Conservation (phyloP, 2,888 invertebrate species). For the Mantis religiosa region DNA sequence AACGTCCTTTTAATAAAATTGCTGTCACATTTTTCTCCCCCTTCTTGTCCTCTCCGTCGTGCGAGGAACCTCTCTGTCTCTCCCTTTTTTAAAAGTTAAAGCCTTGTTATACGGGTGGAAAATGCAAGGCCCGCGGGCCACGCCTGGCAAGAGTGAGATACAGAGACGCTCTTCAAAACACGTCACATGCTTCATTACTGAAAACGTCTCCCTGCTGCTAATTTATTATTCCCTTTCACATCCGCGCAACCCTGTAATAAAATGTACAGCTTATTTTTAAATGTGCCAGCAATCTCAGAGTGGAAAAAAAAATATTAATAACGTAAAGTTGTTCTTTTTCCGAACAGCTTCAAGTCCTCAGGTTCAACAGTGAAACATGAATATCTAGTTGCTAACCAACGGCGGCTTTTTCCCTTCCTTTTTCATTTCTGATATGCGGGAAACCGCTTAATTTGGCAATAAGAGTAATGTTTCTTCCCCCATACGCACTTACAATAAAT, state of each 20-base stretch:
- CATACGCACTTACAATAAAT: too few relatives aligned
- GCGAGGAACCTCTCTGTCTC: neutral
- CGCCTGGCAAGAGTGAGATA: neutral
- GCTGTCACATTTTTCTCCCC: constrained; percentile 13
- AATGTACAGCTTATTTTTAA: neutral
- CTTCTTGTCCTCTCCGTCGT: neutral
- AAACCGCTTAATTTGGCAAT: too few relatives aligned
- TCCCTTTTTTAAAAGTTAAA: constrained; percentile 6
- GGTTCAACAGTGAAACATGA: too few relatives aligned
- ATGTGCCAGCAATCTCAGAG: neutral
- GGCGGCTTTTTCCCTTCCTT: too few relatives aligned
- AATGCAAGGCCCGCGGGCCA: neutral
- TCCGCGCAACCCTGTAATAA: neutral
- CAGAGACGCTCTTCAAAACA: neutral
- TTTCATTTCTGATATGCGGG: too few relatives aligned
- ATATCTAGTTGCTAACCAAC: too few relatives aligned
- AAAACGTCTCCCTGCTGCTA: neutral
- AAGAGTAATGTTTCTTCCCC: too few relatives aligned
- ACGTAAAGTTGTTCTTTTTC: neutral
- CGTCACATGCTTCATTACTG: neutral
- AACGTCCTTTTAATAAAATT: constrained; percentile 18
- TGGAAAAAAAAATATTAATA: neutral
- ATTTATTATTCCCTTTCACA: neutral
- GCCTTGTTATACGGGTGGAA: constrained; percentile 9
- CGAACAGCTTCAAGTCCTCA: neutral